Evolutionary conservation across 2,113 vertebrate genomes (phyloP).

Genomic region (Brachyhypopomus occidentalis): DNA sequence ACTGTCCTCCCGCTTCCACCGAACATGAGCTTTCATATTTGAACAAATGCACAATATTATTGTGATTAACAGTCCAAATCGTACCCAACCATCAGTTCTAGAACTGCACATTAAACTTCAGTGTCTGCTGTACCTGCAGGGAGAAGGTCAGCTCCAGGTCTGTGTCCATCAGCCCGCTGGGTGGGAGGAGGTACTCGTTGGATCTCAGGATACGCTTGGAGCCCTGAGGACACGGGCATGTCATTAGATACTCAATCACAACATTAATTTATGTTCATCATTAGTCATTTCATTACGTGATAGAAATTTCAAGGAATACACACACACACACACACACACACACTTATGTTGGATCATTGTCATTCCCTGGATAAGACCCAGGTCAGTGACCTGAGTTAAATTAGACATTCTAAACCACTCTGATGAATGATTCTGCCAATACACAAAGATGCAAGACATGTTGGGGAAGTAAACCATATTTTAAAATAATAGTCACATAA

Average conservation of each 20-base stretch:
- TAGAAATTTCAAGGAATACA: neutral
- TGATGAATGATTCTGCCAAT: too few species aligned
- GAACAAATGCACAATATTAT: neutral
- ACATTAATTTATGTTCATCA: neutral
- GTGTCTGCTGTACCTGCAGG: slow-evolving; percentile 58
- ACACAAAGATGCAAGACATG: too few species aligned
- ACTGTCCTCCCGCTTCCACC: neutral
- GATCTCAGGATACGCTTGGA: slow-evolving; percentile 69
- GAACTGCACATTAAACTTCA: too few species aligned
- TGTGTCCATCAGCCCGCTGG: slow-evolving; percentile 70
- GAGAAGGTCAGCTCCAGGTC: slow-evolving; percentile 71
- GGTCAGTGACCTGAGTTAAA: too few species aligned
- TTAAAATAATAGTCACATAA: too few species aligned
- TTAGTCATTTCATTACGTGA: neutral
- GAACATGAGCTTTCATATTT: neutral
- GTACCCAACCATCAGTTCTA: neutral
- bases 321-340: slow-evolving; percentile 8
- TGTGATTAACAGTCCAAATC: neutral
- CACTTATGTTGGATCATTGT: neutral
- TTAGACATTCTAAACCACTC: too few species aligned
- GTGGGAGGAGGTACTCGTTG: slow-evolving; percentile 70
- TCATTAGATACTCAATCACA: neutral
- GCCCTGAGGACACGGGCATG: slow-evolving; percentile 62
- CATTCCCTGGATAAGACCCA: too few species aligned
- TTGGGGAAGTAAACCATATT: too few species aligned